These are phyloP conservation scores for Rhabdomys pumilio DNA, from an alignment of 2,797 vertebrate species.

Conservation along the genomic window DNA sequence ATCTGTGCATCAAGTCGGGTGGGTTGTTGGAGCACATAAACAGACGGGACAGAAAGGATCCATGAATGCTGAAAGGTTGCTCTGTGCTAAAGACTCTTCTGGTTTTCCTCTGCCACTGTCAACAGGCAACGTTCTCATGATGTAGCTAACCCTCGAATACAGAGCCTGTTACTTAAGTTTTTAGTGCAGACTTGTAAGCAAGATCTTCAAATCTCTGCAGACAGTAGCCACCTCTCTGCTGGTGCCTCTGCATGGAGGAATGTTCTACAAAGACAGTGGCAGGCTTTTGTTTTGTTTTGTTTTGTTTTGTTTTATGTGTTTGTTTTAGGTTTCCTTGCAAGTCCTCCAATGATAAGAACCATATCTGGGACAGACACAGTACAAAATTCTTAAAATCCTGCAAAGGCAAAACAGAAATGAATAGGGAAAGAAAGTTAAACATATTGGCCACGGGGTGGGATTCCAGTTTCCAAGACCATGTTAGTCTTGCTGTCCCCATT, in stretches of 20 bases:
- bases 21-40: not conserved
- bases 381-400: not conserved
- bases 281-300: not conserved
- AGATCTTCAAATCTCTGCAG: not conserved
- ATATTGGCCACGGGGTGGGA: not conserved
- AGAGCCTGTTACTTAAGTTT: not conserved
- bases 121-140: rapidly evolving
- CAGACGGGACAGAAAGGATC: not conserved
- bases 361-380: rapidly evolving
- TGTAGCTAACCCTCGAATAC: not conserved
- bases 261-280: not conserved
- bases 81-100: not conserved
- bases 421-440: not conserved
- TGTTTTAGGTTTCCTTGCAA: not conserved
- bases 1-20: not conserved
- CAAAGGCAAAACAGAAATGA: not conserved
- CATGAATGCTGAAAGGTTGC: too few species aligned
- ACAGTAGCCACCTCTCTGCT: rapidly evolving
- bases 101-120: not conserved
- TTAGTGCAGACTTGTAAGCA: too few species aligned
- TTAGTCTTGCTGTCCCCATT: not conserved
- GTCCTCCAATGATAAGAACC: not conserved
- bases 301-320: not conserved
- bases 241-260: rapidly evolving
- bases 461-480: rapidly evolving